Base-by-base conservation (phyloP, 2,888 invertebrate species). In the Erebia ligea region DNA sequence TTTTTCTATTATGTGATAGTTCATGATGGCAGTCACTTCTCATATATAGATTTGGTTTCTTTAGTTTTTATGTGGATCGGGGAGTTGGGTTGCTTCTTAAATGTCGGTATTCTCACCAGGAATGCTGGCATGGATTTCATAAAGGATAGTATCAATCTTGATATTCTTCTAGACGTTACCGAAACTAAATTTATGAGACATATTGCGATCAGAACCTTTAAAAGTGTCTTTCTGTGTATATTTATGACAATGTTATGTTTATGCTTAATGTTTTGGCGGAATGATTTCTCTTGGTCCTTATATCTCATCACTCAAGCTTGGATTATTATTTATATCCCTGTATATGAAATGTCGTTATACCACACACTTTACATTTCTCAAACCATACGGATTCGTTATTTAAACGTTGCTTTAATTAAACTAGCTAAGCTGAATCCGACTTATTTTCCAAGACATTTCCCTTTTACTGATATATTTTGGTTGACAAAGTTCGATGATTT, bases 341-440 rank as follows among this genome's bases (percentile, higher is more conserved):
- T 25, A n/a, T 64, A 17, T 2, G 50, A 52, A 34, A 17, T 19
- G 3, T 2, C 69, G 50, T 10, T 64, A 6, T 57, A 54, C 64
- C 63, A 70, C 9, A 6, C 63, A 19, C 40, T 64, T 2, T 10
- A 48, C 19, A 34, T 67, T n/a, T 70, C 54, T 19, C 17, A 67
- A 48, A n/a, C 68, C 11, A 59, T 74, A 59, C 81, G 91, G 75
- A 76, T 80, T 15, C 81, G 83, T 34, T 90, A 86, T 52, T 68
- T 91, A 4, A 91, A 91, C 68, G 79, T 87, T 0, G 84, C 88
- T 19, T 75, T 91, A 58, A 81, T 88, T 69, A 89, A 87, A 76
- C 70, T 77, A 1, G 81, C 83, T 1, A 77, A 84, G 0, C 77
- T 89, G 54, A 82, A 87, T 15, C 69, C 80, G 5, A 76, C 82